Base-by-base conservation (phyloP, 2,888 invertebrate species). In the Sialis lutaria region DNA sequence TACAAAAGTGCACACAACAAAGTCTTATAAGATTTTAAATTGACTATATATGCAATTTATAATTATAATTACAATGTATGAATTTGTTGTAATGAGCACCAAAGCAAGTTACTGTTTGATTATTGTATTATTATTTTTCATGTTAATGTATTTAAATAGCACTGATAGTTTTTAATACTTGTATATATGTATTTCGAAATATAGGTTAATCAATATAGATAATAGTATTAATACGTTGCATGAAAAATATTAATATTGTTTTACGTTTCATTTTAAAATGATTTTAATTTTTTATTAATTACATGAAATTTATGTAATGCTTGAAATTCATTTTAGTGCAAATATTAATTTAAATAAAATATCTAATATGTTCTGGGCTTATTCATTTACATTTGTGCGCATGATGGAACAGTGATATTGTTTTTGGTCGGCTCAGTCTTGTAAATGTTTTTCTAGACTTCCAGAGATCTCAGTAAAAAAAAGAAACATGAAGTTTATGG, bases 381-480 rank as follows among this genome's bases (percentile, higher is more conserved):
- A 37, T 37, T 10, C 6, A 12, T 10, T 37, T 35, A 35, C 10
- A 35, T 35, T 10, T 10, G 10, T n/a, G 9, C 35, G 12, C n/a
- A 37, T 10, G 6, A 12, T 6, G 7, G 7, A 12, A 8, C 37
- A 37, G n/a, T 10, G 12, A 7, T n/a, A 7, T 12, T 37, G 37
- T 12, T 37, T 37, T 12, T 37, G 37, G 12, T 37, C 12, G 8
- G 37, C 12, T n/a, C 37, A 37, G 7, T 37, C 39, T 39, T 39
- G 45, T 45, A 45, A 22, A 45, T 39, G 37, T 45, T 45, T 45
- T 45, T 45, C 45, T 37, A 45, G 31, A 45, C 45, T 45, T 45
- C 45, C 45, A 45, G 45, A 45, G 45, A 45, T 45, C 45, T 45
- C 45, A 45, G 12, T 34, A 40, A 45, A 22, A 34, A 40, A 37